Conservation (phyloP, 1,140 invertebrate species). For the Wiebesia pumilae region DNA sequence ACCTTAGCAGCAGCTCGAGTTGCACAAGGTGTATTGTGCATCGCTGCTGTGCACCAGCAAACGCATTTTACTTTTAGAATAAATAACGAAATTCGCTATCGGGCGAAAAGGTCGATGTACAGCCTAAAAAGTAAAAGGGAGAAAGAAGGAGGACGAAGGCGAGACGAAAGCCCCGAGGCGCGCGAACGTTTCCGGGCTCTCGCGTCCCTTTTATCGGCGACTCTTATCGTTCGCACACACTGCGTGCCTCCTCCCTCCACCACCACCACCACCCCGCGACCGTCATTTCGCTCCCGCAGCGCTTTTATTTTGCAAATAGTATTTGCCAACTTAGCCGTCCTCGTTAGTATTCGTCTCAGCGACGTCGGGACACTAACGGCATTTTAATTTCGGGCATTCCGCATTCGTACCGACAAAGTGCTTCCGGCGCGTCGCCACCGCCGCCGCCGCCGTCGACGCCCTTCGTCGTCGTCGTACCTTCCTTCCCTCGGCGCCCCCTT, state of each 20-base stretch:
- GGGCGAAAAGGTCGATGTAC: background rate
- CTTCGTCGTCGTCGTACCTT: background rate
- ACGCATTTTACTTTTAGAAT: background rate
- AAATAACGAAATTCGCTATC: conserved; percentile 11
- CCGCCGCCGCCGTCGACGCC: background rate
- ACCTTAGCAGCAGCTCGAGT: background rate
- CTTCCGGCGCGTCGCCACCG: conserved; percentile 31
- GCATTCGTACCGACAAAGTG: conserved; percentile 53
- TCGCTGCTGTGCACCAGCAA: background rate
- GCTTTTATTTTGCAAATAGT: conserved; percentile 57
- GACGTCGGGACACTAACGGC: conserved; percentile 53
- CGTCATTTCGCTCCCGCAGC: background rate
- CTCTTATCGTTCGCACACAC: conserved; percentile 46
- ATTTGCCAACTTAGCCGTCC: conserved; percentile 49
- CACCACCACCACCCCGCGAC: background rate
- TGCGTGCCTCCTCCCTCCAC: background rate
- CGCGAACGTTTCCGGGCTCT: conserved; percentile 3
- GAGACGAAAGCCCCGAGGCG: background rate
- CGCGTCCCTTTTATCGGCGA: conserved; percentile 30
- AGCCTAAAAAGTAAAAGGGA: background rate
- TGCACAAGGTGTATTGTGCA: background rate
- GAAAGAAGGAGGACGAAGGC: background rate
- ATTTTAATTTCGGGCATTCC: conserved; percentile 61
- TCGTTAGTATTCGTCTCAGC: conserved; percentile 61
- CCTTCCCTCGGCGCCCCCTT: background rate